Base-by-base conservation (phyloP, 2,888 invertebrate genomes). In the Parnassius glacialis region DNA sequence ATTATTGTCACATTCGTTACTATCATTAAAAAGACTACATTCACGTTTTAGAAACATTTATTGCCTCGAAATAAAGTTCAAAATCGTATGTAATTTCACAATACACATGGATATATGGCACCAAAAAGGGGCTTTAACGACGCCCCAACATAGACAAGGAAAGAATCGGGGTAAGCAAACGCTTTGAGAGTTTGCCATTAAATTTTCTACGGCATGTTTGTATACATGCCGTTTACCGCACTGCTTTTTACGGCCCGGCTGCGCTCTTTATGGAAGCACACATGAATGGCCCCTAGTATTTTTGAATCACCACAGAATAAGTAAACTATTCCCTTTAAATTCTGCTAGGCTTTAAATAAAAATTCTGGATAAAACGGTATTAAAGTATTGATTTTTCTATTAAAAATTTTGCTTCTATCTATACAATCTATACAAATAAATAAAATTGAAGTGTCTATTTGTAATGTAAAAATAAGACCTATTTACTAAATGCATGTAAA, bases 81-180 rank as follows among this genome's bases (percentile, higher is more conserved):
- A 53, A 53, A 51, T 60, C 9, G 55, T 12, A 12, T 25, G 42
- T 2, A 10, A 44, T 34, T 2, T 10, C 2, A 43, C 10, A 9
- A 41, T 3, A 25, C 25, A 48, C 34, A 16, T 44, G 25, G 52
- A 13, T 34, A 11, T 44, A 20, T 57, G 34, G 16, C 52, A 59
- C 52, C 20, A 52, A 61, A 61, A 47, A 52, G 52, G 48, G 54
- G 16, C 10, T 12, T 61, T 61, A 56, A 60, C 25, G 60, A 60
- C 44, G 50, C 51, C 20, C 50, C 10, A 16, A 16, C 47, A 12
- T 11, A 43, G 55, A 50, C 54, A 44, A 51, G 52, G 52, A 55
- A 60, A 51, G 59, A 59, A 59, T 41, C 41, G 59, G 53, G 59
- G 59, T 59, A 59, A 12, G 48, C 48, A 16, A 59, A 60, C 55